These are phyloP conservation scores for Scolopax mira DNA, from an alignment of 2,113 vertebrate species.

Conservation along the genomic window DNA sequence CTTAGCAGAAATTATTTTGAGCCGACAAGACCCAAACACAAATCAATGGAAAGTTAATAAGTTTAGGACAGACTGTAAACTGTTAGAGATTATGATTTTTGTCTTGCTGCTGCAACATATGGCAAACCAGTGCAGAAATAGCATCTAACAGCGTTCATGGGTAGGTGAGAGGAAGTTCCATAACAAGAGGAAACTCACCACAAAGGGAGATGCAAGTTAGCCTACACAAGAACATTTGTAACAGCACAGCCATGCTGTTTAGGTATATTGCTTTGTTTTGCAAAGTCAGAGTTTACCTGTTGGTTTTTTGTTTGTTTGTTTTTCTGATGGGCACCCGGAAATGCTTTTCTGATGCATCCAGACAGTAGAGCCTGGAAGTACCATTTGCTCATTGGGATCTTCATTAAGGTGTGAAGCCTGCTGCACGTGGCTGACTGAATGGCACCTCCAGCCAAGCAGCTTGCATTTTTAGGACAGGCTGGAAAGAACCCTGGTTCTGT, in stretches of 20 bases:
- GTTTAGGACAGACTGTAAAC: not conserved
- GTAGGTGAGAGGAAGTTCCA: not conserved
- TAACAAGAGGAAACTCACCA: not conserved
- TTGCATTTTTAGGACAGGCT: not conserved
- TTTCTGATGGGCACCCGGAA: not conserved
- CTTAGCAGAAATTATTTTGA: not conserved
- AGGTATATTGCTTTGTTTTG: not conserved
- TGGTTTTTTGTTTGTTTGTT: not conserved
- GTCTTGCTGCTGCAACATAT: not conserved
- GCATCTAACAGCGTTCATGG: not conserved
- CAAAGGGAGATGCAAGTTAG: not conserved
- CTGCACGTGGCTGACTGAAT: not conserved
- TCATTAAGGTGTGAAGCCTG: not conserved
- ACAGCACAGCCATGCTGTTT: not conserved
- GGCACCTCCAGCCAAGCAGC: not conserved
- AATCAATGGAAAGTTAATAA: not conserved
- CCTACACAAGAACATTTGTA: not conserved
- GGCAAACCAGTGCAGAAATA: not conserved
- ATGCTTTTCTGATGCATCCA: accelerated
- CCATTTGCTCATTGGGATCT: not conserved
- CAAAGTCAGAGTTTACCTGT: not conserved
- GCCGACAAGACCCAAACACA: not conserved
- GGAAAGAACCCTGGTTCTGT: not conserved
- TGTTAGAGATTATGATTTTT: not conserved
- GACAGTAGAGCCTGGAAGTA: not conserved